Percentiles rank a stretch among this genome's conserved stretches.
These are phyloP conservation scores for Pocillopora grandis DNA, from an alignment of 92 coral and sea anemone genomes.

Conservation along the genomic window DNA sequence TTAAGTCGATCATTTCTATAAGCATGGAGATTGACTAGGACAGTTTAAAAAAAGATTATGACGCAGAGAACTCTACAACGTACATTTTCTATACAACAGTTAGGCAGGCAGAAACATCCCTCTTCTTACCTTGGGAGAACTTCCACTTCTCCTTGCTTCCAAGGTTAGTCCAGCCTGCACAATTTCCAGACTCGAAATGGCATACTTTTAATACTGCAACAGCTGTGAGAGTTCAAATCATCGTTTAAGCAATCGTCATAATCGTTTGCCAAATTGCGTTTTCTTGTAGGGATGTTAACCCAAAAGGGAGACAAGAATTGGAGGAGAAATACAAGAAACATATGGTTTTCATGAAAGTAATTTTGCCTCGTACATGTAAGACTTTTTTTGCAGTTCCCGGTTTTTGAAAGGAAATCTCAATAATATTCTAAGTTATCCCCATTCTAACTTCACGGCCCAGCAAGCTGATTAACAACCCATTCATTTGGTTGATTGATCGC, in stretches of 20 bases:
- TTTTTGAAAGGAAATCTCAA: too few relatives aligned
- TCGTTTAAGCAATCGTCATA: not conserved
- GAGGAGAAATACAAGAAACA: too few relatives aligned
- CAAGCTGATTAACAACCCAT: too few relatives aligned
- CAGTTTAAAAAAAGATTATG: too few relatives aligned
- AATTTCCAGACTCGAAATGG: constrained; percentile 7
- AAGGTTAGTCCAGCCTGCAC: constrained; percentile 13
- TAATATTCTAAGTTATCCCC: too few relatives aligned
- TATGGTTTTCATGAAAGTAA: too few relatives aligned
- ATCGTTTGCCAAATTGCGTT: not conserved
- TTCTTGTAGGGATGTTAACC: not conserved
- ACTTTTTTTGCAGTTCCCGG: too few relatives aligned
- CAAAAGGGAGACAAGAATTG: not conserved
- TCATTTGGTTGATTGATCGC: not conserved
- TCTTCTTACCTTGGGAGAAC: not conserved
- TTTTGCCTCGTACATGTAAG: too few relatives aligned
- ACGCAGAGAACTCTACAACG: not conserved
- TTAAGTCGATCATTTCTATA: not conserved
- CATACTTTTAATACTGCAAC: constrained; percentile 11
- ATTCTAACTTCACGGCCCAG: too few relatives aligned
- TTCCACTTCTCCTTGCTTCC: constrained; percentile 14
- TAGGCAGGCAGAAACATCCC: not conserved
- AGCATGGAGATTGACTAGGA: too few relatives aligned
- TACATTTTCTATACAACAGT: not conserved
- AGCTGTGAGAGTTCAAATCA: not conserved